A percentile compares a stretch with the other conserved stretches of the same genome.
Conservation (phyloP, 30 jellyfish, hydroid and myxozoan genomes). For the Turritopsis dohrnii region DNA sequence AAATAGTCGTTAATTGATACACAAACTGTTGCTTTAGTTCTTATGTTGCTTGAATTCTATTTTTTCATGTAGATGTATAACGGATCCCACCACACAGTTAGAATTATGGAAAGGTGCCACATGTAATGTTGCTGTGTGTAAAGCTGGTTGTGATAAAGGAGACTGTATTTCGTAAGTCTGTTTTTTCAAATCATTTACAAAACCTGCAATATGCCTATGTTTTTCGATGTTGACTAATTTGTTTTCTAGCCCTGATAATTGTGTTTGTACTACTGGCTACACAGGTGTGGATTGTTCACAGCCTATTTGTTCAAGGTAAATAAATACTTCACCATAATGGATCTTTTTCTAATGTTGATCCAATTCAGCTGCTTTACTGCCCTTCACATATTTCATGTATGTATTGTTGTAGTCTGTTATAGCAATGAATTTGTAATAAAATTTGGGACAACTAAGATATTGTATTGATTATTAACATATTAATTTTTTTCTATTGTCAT, state of each 20-base stretch:
- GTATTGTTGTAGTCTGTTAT: neutral
- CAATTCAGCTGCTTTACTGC: neutral
- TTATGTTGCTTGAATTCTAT: no score
- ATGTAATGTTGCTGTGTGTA: slow-evolving; percentile 65
- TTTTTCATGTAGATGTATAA: neutral
- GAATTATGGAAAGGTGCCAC: slow-evolving; percentile 55
- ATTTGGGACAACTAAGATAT: no score
- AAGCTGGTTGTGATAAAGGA: slow-evolving; percentile 73
- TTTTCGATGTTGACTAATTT: no score
- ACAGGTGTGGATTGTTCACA: slow-evolving; percentile 47
- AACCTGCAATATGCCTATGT: neutral
- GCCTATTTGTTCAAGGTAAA: slow-evolving; percentile 50
- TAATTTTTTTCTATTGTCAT: neutral
- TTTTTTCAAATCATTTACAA: neutral
- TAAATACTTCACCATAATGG: no score
- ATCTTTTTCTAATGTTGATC: neutral
- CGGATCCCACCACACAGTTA: slow-evolving; percentile 27
- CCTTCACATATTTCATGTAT: neutral
- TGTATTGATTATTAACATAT: no score
- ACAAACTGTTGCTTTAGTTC: no score
- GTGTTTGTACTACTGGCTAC: slow-evolving; percentile 69
- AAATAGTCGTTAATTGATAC: neutral
- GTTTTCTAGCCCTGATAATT: slow-evolving; percentile 60
- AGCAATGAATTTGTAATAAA: no score
- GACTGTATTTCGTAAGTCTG: slow-evolving; percentile 55